Evolutionary conservation across 2,888 invertebrate species (phyloP).

Genomic region (Pachliopta kotzebuea): DNA sequence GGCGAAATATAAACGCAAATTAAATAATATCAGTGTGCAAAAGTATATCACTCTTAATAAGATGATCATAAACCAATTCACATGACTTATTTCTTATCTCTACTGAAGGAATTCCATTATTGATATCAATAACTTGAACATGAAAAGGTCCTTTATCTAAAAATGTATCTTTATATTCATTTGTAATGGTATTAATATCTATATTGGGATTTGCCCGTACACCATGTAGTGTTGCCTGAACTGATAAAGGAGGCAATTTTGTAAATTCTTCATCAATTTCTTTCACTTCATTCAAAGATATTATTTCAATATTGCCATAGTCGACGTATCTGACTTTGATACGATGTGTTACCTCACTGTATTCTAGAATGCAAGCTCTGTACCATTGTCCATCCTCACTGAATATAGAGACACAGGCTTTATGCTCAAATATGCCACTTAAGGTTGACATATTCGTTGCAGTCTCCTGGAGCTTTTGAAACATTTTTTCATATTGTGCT

Average conservation of each 20-base stretch:
- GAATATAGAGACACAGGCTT: constrained; percentile 83
- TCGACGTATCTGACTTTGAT: constrained; percentile 87
- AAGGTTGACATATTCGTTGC: constrained; percentile 64
- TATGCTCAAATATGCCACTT: constrained; percentile 64
- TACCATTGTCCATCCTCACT: constrained; percentile 85
- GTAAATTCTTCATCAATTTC: constrained; percentile 74
- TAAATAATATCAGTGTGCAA: constrained; percentile 15
- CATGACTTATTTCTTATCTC: constrained; percentile 52
- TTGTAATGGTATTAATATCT: constrained; percentile 48
- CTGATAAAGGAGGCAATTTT: constrained; percentile 72
- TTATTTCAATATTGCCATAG: constrained; percentile 84
- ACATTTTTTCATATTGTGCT: constrained; percentile 69
- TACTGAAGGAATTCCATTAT: constrained; percentile 47
- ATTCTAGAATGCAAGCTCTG: constrained; percentile 82
- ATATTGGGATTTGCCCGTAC: constrained; percentile 53
- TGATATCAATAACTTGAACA: constrained; percentile 48
- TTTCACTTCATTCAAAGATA: constrained; percentile 66
- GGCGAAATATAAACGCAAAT: neutral
- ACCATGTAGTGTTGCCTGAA: constrained; percentile 71
- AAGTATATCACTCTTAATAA: constrained; percentile 48
- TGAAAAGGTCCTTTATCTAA: constrained; percentile 57
- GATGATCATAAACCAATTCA: constrained; percentile 52
- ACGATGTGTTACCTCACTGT: constrained; percentile 56
- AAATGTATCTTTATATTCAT: constrained; percentile 50
- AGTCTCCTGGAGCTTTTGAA: constrained; percentile 69